These are phyloP conservation scores for Numenius arquata DNA, from an alignment of 2,113 vertebrate genomes.

Conservation along the genomic window DNA sequence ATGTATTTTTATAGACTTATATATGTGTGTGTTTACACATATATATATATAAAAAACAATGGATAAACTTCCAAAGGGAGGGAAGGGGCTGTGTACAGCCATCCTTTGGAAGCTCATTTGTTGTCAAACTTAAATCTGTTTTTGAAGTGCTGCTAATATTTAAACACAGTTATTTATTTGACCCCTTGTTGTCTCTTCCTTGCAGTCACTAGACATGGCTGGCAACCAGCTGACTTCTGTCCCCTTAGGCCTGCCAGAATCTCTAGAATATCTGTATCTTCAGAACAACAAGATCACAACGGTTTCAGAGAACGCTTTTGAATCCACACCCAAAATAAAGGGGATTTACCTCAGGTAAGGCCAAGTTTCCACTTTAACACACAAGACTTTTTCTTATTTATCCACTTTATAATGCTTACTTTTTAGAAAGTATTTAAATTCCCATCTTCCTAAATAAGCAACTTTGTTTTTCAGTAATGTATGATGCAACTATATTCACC, in stretches of 20 bases:
- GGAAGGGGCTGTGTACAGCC: neutral
- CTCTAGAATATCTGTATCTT: slow-evolving; percentile 91
- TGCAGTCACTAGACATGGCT: slow-evolving; percentile 90
- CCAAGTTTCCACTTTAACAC: neutral
- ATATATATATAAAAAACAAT: neutral
- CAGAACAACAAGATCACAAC: slow-evolving; percentile 90
- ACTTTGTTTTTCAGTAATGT: neutral
- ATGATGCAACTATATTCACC: neutral
- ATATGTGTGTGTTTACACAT: neutral
- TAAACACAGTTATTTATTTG: neutral
- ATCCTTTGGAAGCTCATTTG: neutral
- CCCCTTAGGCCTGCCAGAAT: slow-evolving; percentile 86
- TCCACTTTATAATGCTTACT: neutral
- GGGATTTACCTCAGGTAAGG: slow-evolving; percentile 92
- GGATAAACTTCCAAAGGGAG: neutral
- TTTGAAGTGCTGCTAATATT: neutral
- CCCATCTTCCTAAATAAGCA: neutral
- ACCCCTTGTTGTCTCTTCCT: slow-evolving; percentile 1
- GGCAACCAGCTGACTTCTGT: slow-evolving; percentile 89
- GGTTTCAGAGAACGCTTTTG: slow-evolving; percentile 84
- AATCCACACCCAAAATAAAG: slow-evolving; percentile 92
- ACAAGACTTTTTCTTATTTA: neutral
- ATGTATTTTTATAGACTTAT: neutral
- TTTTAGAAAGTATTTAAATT: neutral
- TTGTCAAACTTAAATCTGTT: neutral